These are phyloP conservation scores for Nemotelus pantherinus DNA, from an alignment of 2,888 invertebrate species.

Conservation along the genomic window DNA sequence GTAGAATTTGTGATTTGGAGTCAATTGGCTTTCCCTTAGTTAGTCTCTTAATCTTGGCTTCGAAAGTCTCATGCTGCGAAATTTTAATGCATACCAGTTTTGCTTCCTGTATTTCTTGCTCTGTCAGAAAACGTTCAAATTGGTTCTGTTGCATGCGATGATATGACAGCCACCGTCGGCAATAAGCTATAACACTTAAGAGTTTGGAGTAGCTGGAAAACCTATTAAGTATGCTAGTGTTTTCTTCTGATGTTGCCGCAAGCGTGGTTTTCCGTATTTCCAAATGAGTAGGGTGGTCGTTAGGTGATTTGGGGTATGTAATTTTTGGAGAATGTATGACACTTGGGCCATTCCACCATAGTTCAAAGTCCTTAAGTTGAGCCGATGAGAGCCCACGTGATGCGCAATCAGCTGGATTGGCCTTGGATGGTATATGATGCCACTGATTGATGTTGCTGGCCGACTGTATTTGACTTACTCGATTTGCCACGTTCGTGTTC, in stretches of 20 bases:
- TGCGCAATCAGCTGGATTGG: slow-evolving; percentile 22
- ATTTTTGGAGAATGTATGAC: neutral
- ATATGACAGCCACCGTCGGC: neutral
- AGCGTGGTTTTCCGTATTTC: neutral
- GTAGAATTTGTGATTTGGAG: neutral
- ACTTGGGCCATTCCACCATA: slow-evolving; percentile 22
- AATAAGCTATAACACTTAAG: neutral
- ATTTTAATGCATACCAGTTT: neutral
- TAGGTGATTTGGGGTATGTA: neutral
- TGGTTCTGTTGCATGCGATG: neutral
- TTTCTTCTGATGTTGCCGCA: neutral
- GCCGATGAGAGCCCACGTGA: neutral
- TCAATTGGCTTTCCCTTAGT: neutral
- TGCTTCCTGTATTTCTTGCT: neutral
- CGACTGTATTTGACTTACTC: neutral
- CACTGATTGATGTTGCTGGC: neutral
- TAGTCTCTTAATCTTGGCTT: neutral
- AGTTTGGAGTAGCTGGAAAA: neutral
- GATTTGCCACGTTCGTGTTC: neutral
- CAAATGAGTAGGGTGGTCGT: neutral
- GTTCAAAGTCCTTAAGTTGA: neutral
- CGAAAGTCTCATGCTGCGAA: neutral
- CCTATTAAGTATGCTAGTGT: neutral
- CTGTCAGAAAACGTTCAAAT: neutral
- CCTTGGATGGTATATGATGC: neutral